Percentiles rank a stretch among this genome's conserved stretches.
These are phyloP conservation scores for Nibea coibor DNA, from an alignment of 2,113 vertebrate species.

Conservation along the genomic window DNA sequence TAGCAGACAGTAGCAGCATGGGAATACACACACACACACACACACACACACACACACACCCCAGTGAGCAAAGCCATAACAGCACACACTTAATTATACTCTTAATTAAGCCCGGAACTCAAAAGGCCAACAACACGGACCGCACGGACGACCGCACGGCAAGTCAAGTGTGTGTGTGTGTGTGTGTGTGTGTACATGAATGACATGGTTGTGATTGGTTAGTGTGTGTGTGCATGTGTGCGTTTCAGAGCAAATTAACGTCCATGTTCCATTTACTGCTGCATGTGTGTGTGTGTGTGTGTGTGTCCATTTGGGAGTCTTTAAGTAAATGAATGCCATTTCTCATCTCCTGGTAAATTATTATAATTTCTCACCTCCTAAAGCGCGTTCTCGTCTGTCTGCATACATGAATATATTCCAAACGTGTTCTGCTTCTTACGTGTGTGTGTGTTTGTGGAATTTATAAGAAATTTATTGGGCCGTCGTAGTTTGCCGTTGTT, in stretches of 20 bases:
- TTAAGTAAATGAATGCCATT: slow-evolving; percentile 52
- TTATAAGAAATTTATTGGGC: background rate
- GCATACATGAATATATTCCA: background rate
- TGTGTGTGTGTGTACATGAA: slow-evolving; percentile 40
- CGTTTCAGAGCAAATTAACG: background rate
- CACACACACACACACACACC: slow-evolving; percentile 11
- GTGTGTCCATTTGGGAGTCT: slow-evolving; percentile 40
- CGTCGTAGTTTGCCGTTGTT: too few species aligned
- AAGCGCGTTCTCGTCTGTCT: background rate
- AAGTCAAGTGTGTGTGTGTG: slow-evolving; percentile 7
- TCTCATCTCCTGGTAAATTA: slow-evolving; percentile 12
- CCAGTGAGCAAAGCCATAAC: slow-evolving; percentile 62
- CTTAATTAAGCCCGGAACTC: slow-evolving; percentile 73
- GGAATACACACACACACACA: slow-evolving; percentile 43
- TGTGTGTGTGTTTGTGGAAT: background rate
- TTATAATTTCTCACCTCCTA: slow-evolving; percentile 6
- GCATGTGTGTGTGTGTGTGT: background rate
- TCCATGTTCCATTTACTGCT: slow-evolving; percentile 24
- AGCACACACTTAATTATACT: slow-evolving; percentile 68
- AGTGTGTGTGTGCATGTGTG: background rate
- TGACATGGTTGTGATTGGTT: slow-evolving; percentile 29
- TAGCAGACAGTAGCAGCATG: slow-evolving; percentile 56
- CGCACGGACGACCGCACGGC: slow-evolving; percentile 2
- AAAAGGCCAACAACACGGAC: slow-evolving; percentile 52
- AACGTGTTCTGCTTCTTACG: background rate